These are phyloP conservation scores for Regulus satrapa DNA, from an alignment of 2,113 vertebrate genomes.

Conservation along the genomic window DNA sequence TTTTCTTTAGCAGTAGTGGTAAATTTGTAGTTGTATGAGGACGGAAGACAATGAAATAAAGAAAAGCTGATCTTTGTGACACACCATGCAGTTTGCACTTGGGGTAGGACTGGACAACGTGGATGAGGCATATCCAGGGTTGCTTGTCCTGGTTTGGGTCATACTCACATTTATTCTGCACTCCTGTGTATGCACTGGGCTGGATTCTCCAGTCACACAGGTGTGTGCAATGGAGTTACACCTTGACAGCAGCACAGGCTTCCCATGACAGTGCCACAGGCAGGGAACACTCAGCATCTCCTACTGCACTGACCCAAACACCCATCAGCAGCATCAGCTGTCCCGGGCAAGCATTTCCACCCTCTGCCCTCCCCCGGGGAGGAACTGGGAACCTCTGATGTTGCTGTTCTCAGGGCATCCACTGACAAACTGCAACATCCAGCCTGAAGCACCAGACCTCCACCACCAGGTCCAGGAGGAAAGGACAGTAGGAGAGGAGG, in stretches of 20 bases:
- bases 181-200: not conserved
- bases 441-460: not conserved
- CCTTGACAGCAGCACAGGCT: not conserved
- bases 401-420: not conserved
- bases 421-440: not conserved
- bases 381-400: not conserved
- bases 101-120: not conserved
- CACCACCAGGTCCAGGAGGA: not conserved
- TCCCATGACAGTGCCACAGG: not conserved
- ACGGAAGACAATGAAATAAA: slow-evolving; percentile 40
- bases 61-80: not conserved
- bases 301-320: not conserved
- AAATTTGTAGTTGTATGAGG: slow-evolving; percentile 3
- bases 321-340: not conserved
- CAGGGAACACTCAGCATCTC: not conserved
- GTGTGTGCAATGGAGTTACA: not conserved
- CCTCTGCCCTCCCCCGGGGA: not conserved
- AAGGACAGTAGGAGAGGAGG: not conserved
- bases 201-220: not conserved
- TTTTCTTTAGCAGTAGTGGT: not conserved
- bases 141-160: not conserved
- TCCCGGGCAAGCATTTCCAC: not conserved
- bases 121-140: not conserved
- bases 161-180: not conserved
- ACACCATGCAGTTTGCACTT: not conserved